phyloP scores from a whole-genome alignment of 2,888 invertebrate genomes.

The Athalia circularis region DNA sequence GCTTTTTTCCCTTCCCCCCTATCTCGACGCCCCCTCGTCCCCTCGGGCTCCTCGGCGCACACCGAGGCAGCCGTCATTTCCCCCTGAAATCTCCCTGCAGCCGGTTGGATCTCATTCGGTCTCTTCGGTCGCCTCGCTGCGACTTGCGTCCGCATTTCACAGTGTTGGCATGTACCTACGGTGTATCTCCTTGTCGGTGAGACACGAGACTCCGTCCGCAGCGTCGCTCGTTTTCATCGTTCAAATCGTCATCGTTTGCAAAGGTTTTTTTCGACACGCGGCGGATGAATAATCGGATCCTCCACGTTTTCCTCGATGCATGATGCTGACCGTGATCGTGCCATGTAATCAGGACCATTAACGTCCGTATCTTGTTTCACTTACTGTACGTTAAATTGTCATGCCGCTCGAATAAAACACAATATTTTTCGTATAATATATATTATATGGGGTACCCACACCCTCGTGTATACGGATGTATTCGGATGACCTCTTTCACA shows the following conservation, averaged over 20 bases:
- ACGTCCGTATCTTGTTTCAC: not conserved
- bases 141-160: constrained; percentile 24
- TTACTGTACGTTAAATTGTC: too few relatives aligned
- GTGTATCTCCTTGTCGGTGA: constrained; percentile 13
- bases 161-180: constrained; percentile 14
- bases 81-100: constrained; percentile 9
- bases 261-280: constrained; percentile 22
- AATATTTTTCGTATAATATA: too few relatives aligned
- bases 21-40: constrained; percentile 36
- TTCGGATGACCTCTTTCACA: too few relatives aligned
- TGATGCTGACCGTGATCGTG: not conserved
- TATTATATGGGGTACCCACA: too few relatives aligned
- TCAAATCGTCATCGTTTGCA: constrained; percentile 14
- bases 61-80: constrained; percentile 29
- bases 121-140: constrained; percentile 33
- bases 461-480: too few relatives aligned
- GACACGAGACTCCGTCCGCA: not conserved
- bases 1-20: constrained; percentile 28
- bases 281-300: not conserved
- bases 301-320: not conserved
- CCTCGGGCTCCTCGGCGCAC: constrained; percentile 13
- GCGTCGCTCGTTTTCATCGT: not conserved
- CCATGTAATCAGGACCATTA: not conserved
- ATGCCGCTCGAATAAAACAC: too few relatives aligned
- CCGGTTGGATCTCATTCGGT: constrained; percentile 43